A percentile compares a stretch with the other conserved stretches of the same genome.
These are phyloP conservation scores for Sebastes kiyomatsui DNA, from an alignment of 2,797 vertebrate species.

Conservation along the genomic window DNA sequence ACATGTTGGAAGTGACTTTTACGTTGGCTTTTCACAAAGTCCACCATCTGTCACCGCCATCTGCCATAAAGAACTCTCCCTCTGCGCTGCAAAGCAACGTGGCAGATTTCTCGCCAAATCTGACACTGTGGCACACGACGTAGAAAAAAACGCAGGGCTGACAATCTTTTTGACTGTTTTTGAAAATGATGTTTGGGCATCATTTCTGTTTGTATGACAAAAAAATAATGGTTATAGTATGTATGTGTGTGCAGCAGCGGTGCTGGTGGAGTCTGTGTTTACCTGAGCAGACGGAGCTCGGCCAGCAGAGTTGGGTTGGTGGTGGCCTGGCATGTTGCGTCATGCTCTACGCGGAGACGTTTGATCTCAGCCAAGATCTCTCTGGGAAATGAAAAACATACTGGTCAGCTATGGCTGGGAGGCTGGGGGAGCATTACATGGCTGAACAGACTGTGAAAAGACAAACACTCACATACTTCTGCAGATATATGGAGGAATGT, in stretches of 20 bases:
- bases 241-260: neutral
- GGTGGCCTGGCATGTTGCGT: constrained; percentile 90
- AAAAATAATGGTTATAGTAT: neutral
- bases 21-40: constrained; percentile 41
- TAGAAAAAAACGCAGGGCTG: neutral
- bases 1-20: constrained; percentile 44
- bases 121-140: neutral
- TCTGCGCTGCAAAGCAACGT: constrained; percentile 43
- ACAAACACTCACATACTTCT: neutral
- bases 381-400: constrained; percentile 73
- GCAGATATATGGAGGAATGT: neutral
- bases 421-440: neutral
- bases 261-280: neutral
- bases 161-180: neutral
- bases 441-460: constrained; percentile 22
- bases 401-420: constrained; percentile 31
- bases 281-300: constrained; percentile 92
- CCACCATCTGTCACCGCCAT: constrained; percentile 68
- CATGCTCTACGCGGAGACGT: constrained; percentile 89
- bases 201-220: neutral
- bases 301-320: constrained; percentile 93
- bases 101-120: constrained; percentile 53
- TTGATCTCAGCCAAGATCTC: constrained; percentile 95
- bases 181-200: neutral
- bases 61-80: constrained; percentile 60